Evolutionary conservation across 2,797 vertebrate species (phyloP), one percentile per base, ranked within the genome.

Genomic region (Falco columbarius): DNA sequence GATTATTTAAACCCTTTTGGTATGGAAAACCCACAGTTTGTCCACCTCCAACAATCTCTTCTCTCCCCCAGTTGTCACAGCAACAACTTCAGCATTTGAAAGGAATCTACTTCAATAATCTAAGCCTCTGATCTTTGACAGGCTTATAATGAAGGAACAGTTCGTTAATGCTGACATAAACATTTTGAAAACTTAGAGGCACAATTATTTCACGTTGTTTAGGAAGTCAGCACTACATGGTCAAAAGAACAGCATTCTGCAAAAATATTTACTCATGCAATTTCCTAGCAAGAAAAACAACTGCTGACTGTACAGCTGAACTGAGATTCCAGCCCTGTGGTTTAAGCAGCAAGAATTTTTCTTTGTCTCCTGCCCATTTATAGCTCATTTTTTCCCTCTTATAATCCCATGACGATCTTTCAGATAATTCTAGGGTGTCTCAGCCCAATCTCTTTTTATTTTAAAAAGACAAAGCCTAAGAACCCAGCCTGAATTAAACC

Each of bases 61-160:
- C 75, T 95, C 94, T 85, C 82, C 79, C 22, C 14, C 30, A 71
- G 98, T 98, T 98, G 98, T 98, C 98, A 96, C 91, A 95, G 98
- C 97, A 98, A 98, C 98, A 93, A 79, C 96, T 97, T 95, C 95
- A 97, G 98, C 97, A 97, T 98, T 98, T 97, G 96, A 94, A 97
- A 98, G 96, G 98, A 98, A 97, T 98, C 98, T 97, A 54, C 97
- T 98, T 97, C 98, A 98, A 98, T 98, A 98, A 98, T 97, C 97
- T 89, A 90, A 95, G 97, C 95, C 97, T 98, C 98, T 98, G 98
- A 98, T 98, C 98, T 98, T 95, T 66, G 96, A 98, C 98, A 96
- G 98, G 97, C 96, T 96, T 93, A 97, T 97, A 98, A 98, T 98
- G 98, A 98, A 98, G 97, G 97, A 97, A 96, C 97, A 98, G 98